phyloP scores from a whole-genome alignment of 2,888 invertebrate species.

The Phyllotreta cruciferae region DNA sequence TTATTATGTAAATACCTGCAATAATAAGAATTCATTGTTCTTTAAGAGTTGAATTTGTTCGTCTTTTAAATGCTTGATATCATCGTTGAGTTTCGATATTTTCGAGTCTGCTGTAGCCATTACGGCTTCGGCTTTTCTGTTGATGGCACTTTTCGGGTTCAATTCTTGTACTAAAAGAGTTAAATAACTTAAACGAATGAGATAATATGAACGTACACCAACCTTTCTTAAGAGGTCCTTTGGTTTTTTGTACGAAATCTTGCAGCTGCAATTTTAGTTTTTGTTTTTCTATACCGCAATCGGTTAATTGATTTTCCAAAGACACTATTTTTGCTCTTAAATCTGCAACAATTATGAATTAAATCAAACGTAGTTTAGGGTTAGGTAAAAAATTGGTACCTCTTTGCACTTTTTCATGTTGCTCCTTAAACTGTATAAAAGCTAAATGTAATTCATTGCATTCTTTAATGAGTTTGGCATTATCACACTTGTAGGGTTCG shows the following conservation, averaged over 20 bases:
- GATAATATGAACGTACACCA: no score
- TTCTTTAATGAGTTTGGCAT: constrained; percentile 76
- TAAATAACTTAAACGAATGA: not conserved
- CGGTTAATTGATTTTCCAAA: constrained; percentile 66
- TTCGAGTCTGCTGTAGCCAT: constrained; percentile 55
- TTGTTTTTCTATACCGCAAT: constrained; percentile 61
- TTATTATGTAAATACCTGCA: constrained; percentile 53
- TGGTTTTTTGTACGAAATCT: constrained; percentile 66
- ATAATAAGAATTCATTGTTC: constrained; percentile 58
- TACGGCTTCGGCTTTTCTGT: constrained; percentile 57
- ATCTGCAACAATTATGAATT: constrained; percentile 54
- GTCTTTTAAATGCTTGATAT: constrained; percentile 58
- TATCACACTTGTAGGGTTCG: constrained; percentile 83
- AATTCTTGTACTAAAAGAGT: constrained; percentile 14
- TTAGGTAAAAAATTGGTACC: constrained; percentile 60
- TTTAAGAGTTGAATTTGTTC: constrained; percentile 54
- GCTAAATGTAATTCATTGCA: constrained; percentile 76
- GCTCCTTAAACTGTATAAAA: constrained; percentile 71
- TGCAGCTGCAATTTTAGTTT: constrained; percentile 44
- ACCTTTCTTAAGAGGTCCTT: constrained; percentile 60
- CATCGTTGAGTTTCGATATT: constrained; percentile 58
- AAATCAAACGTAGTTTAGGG: not conserved
- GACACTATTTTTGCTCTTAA: constrained; percentile 62
- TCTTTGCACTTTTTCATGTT: constrained; percentile 66
- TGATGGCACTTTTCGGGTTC: constrained; percentile 22